Conservation (phyloP, 2,113 vertebrate genomes). For the Pollimyrus isidori region DNA sequence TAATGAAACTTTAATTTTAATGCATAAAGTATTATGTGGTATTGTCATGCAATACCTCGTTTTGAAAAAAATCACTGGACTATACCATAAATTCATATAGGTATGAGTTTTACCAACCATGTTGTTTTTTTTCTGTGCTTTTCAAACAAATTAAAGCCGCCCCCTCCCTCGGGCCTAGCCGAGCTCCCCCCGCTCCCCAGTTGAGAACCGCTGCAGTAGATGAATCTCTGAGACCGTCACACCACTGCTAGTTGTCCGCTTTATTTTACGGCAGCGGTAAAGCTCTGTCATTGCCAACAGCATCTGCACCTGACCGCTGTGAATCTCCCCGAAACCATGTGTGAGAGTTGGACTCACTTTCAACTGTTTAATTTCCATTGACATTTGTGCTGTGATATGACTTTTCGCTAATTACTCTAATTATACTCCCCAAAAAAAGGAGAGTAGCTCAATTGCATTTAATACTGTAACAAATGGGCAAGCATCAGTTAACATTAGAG, state of each 20-base stretch:
- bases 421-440: background rate
- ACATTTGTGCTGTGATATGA: background rate
- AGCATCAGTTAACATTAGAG: background rate
- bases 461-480: background rate
- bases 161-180: background rate
- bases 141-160: background rate
- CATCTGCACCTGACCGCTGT: background rate
- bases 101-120: background rate
- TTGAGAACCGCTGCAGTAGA: background rate
- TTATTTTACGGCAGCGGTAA: background rate
- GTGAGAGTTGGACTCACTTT: background rate
- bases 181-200: background rate
- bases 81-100: background rate
- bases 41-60: background rate
- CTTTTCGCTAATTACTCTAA: constrained; percentile 6
- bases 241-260: background rate
- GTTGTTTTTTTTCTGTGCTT: background rate
- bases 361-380: background rate
- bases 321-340: background rate
- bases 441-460: too few relatives aligned
- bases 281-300: background rate
- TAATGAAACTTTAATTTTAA: background rate
- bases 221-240: background rate
- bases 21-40: background rate
- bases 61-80: background rate